Conservation (phyloP, 1,140 invertebrate species). For the Oryctes rhinoceros region DNA sequence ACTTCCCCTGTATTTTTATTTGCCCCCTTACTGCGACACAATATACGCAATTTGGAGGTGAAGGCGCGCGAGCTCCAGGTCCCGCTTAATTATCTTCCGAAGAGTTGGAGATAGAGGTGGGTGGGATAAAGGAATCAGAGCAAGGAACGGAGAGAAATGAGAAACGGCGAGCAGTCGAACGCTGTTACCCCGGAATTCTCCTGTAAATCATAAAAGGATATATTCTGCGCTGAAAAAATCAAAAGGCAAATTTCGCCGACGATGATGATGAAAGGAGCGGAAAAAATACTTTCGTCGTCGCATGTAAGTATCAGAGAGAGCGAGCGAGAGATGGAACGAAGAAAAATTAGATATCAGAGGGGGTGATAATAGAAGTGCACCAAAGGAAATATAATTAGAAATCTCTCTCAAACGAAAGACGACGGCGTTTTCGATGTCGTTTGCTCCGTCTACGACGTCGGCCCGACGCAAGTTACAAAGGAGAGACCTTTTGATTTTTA, state of each 20-base stretch:
- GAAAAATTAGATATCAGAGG: slow-evolving; percentile 53
- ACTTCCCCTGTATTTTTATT: slow-evolving; percentile 56
- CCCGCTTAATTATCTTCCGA: slow-evolving; percentile 53
- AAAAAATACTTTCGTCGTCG: background rate
- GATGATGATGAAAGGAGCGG: slow-evolving; percentile 34
- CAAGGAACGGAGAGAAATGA: background rate
- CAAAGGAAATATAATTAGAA: slow-evolving; percentile 58
- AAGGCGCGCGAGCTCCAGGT: slow-evolving; percentile 42
- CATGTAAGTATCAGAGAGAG: background rate
- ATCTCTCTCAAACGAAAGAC: slow-evolving; percentile 54
- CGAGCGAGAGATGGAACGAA: slow-evolving; percentile 46
- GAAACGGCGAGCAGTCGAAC: slow-evolving; percentile 29
- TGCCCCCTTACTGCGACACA: slow-evolving; percentile 57
- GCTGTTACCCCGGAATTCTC: slow-evolving; percentile 20
- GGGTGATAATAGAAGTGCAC: slow-evolving; percentile 52
- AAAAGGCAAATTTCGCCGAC: slow-evolving; percentile 56
- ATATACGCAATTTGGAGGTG: slow-evolving; percentile 57
- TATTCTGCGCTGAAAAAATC: slow-evolving; percentile 54
- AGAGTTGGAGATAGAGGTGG: slow-evolving; percentile 29
- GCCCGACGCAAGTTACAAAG: background rate
- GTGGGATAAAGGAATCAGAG: background rate
- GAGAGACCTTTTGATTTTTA: slow-evolving; percentile 35
- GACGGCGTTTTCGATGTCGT: slow-evolving; percentile 33
- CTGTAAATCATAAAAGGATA: slow-evolving; percentile 56
- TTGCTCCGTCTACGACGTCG: slow-evolving; percentile 8